Evolutionary conservation across 1,140 invertebrate species (phyloP).

Genomic region (Vanessa tameamea): DNA sequence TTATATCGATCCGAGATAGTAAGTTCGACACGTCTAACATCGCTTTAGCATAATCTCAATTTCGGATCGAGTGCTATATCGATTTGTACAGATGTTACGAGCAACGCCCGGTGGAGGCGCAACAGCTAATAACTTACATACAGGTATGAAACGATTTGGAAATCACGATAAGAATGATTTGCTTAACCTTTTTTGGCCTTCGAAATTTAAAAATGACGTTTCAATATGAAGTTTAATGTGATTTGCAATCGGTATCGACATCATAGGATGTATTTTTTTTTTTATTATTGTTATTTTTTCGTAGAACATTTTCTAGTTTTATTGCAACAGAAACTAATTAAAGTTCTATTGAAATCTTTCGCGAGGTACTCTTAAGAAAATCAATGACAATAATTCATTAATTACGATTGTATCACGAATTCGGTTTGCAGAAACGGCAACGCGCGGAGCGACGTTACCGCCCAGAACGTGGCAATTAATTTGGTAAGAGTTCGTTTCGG

Average conservation of each 20-base stretch:
- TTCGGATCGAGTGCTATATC: slow-evolving; percentile 72
- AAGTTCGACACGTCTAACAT: slow-evolving; percentile 72
- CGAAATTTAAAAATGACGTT: too few species aligned
- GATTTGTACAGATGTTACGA: slow-evolving; percentile 66
- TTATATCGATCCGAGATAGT: slow-evolving; percentile 76
- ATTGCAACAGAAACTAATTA: slow-evolving; percentile 5
- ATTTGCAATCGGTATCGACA: not conserved
- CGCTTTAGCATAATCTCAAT: slow-evolving; percentile 78
- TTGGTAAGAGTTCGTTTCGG: slow-evolving; percentile 71
- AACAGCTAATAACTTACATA: slow-evolving; percentile 34
- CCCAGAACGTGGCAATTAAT: slow-evolving; percentile 75
- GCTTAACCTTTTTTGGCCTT: too few species aligned
- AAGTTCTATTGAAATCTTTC: slow-evolving; percentile 16
- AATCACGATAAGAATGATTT: too few species aligned
- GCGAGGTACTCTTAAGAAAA: slow-evolving; percentile 4
- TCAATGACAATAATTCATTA: slow-evolving; percentile 56
- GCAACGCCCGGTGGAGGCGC: slow-evolving; percentile 24
- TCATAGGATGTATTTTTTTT: too few species aligned
- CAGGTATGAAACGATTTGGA: not conserved
- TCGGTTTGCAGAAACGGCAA: slow-evolving; percentile 60
- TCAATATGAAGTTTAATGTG: too few species aligned
- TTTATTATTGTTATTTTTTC: too few species aligned
- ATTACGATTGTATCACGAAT: slow-evolving; percentile 52
- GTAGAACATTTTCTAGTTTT: slow-evolving; percentile 1
- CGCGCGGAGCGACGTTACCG: slow-evolving; percentile 65